phyloP scores from a whole-genome alignment of 2,113 vertebrate genomes.

The Malurus cyaneus region DNA sequence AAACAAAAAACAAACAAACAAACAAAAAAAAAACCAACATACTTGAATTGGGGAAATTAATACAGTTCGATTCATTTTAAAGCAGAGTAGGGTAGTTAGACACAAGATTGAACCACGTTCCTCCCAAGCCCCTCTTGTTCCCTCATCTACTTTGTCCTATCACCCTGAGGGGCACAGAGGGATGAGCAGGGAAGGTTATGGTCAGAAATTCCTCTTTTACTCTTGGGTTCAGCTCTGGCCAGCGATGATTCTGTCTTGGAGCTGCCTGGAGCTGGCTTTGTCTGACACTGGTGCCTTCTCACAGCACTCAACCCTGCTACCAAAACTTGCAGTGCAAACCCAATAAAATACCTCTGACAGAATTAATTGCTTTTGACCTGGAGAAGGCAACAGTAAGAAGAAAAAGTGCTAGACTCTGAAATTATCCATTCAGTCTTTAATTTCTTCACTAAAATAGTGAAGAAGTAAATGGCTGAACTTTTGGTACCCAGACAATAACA shows the following conservation, averaged over 20 bases:
- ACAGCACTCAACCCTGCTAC: neutral
- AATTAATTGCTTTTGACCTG: neutral
- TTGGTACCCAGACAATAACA: neutral
- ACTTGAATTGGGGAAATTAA: neutral
- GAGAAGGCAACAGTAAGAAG: neutral
- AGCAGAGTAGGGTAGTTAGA: neutral
- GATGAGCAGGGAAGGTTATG: neutral
- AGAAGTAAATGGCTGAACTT: neutral
- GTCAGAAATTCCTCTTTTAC: neutral
- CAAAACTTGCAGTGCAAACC: neutral
- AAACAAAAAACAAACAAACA: no score
- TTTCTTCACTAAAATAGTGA: neutral
- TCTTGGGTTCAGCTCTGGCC: neutral
- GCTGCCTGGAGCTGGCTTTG: neutral
- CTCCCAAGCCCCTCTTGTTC: neutral
- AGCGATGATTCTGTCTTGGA: rapidly evolving
- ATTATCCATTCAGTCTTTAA: neutral
- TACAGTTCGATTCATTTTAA: neutral
- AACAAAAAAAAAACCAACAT: neutral
- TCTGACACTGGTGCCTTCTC: neutral
- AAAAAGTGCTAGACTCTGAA: neutral
- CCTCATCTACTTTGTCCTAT: neutral
- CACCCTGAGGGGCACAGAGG: rapidly evolving
- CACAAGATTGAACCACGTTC: neutral
- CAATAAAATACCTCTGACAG: neutral